phyloP scores from a whole-genome alignment of 2,797 vertebrate species.

The Xerus rutilus region DNA sequence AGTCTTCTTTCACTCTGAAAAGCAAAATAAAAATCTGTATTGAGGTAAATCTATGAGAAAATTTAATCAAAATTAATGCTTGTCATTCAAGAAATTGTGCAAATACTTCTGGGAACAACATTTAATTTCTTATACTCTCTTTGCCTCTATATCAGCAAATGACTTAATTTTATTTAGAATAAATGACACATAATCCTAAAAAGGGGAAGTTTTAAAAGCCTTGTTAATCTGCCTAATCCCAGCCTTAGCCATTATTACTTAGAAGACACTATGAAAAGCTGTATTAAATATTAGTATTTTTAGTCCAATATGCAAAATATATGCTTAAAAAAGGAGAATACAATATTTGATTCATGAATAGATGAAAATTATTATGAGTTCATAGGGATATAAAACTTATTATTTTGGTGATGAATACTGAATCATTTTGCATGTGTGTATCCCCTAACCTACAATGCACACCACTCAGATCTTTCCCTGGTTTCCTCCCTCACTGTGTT shows the following conservation, averaged over 20 bases:
- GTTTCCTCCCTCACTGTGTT: background rate
- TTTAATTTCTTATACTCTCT: conserved; percentile 28
- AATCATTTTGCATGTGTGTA: background rate
- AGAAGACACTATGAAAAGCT: background rate
- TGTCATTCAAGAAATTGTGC: background rate
- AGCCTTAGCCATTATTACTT: background rate
- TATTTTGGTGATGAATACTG: background rate
- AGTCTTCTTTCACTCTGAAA: background rate
- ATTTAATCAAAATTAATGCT: background rate
- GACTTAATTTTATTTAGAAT: conserved; percentile 29
- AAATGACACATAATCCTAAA: conserved; percentile 32
- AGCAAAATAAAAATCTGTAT: background rate
- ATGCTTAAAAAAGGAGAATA: background rate
- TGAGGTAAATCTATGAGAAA: background rate
- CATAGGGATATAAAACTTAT: background rate
- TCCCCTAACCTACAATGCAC: no score
- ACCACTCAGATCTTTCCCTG: background rate
- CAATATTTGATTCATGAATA: background rate
- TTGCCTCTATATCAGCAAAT: background rate
- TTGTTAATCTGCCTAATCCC: background rate
- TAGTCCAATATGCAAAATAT: background rate
- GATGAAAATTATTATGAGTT: background rate
- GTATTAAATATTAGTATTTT: conserved; percentile 29
- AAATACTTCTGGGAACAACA: background rate
- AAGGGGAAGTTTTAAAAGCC: background rate